Percentiles rank a stretch among this genome's conserved stretches.
These are phyloP conservation scores for Dolichotis patagonum DNA, from an alignment of 2,113 vertebrate species.

Conservation along the genomic window DNA sequence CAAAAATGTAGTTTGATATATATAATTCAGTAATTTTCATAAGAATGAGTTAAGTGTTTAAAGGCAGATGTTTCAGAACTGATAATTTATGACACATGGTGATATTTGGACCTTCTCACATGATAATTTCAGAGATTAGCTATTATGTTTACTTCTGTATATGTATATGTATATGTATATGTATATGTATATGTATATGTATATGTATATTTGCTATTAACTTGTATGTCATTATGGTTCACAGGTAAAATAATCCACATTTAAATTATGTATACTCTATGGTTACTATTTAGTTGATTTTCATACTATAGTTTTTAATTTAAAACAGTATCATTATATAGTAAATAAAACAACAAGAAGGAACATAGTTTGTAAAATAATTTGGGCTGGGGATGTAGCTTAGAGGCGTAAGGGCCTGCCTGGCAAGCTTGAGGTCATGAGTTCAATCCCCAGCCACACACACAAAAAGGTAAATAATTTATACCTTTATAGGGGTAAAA, in stretches of 20 bases:
- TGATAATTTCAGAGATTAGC: background rate
- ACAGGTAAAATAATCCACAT: background rate
- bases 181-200: background rate
- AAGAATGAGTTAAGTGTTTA: background rate
- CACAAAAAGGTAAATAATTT: background rate
- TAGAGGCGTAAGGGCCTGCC: too few species aligned
- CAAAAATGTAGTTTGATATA: background rate
- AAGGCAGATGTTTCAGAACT: background rate
- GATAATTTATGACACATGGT: background rate
- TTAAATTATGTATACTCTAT: background rate
- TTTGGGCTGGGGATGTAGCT: background rate
- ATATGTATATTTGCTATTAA: background rate
- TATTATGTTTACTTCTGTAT: background rate
- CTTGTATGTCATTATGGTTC: background rate
- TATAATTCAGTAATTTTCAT: background rate
- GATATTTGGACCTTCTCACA: background rate
- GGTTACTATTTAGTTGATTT: background rate
- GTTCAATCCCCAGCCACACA: too few species aligned
- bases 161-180: too few species aligned
- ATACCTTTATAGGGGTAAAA: background rate
- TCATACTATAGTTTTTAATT: background rate
- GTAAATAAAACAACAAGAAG: background rate
- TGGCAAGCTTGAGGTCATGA: too few species aligned
- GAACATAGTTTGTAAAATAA: background rate
- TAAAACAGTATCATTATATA: background rate